A percentile compares a stretch with the other conserved stretches of the same genome.
phyloP scores from a whole-genome alignment of 2,888 invertebrate species.

The Erpobdella octoculata region DNA sequence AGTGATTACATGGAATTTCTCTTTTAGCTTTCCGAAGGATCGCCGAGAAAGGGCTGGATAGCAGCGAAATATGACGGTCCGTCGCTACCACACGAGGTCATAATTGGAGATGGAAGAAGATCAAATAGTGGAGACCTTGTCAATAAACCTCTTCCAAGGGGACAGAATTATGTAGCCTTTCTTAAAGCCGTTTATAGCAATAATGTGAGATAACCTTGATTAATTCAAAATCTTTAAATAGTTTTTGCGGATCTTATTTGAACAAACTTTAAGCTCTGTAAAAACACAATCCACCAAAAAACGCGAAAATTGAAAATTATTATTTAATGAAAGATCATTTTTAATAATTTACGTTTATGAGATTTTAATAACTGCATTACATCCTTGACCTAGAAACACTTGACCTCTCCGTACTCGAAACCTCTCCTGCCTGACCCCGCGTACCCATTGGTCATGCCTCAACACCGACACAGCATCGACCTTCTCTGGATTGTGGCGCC shows the following conservation, averaged over 20 bases:
- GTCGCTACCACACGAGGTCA: constrained; percentile 76
- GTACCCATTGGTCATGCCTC: background rate
- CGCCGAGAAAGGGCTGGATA: constrained; percentile 63
- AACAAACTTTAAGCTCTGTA: no score
- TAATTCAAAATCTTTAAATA: background rate
- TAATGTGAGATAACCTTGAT: constrained; percentile 58
- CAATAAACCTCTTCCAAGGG: constrained; percentile 75
- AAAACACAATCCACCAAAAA: no score
- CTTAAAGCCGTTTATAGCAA: constrained; percentile 84
- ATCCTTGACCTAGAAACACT: no score
- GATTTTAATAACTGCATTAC: no score
- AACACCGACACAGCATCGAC: constrained; percentile 17
- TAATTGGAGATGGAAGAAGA: constrained; percentile 65
- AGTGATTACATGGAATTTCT: no score
- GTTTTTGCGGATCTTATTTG: no score
- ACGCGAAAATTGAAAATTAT: no score
- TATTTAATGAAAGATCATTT: no score
- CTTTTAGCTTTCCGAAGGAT: background rate
- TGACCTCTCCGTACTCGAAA: constrained; percentile 33
- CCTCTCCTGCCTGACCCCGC: constrained; percentile 28
- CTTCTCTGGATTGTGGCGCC: constrained; percentile 83
- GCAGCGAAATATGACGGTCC: constrained; percentile 76
- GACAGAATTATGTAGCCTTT: constrained; percentile 78
- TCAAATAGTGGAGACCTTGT: constrained; percentile 65
- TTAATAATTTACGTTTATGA: no score